phyloP scores from a whole-genome alignment of 2,113 vertebrate species.

The Epinephelus lanceolatus region DNA sequence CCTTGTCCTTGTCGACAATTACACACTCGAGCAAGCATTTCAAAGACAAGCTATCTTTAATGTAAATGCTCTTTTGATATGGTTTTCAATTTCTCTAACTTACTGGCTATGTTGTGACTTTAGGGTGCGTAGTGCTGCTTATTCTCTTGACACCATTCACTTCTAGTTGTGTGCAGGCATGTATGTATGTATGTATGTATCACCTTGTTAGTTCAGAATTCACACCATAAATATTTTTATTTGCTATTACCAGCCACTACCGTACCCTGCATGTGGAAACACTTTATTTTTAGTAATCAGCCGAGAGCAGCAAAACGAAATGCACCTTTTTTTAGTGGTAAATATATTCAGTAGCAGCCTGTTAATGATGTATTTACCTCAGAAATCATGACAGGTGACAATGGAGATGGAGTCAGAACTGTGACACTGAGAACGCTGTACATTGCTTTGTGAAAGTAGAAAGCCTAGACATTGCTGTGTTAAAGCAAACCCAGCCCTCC shows the following conservation, averaged over 20 bases:
- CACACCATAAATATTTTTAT: not conserved
- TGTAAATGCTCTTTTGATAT: too few relatives aligned
- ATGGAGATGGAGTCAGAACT: not conserved
- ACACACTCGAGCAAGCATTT: too few relatives aligned
- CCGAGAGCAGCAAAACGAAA: not conserved
- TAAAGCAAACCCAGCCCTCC: constrained; percentile 52
- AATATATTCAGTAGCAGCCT: constrained; percentile 4
- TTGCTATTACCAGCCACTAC: not conserved
- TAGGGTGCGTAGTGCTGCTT: not conserved
- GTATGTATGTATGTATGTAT: too few relatives aligned
- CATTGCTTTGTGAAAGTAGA: constrained; percentile 31
- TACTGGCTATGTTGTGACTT: too few relatives aligned
- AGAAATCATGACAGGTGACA: constrained; percentile 2
- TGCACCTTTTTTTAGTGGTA: not conserved
- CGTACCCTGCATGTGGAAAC: not conserved
- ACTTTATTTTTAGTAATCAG: not conserved
- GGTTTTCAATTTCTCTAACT: too few relatives aligned
- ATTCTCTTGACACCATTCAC: too few relatives aligned
- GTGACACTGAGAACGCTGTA: not conserved
- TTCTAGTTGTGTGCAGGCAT: not conserved
- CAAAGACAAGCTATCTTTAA: too few relatives aligned
- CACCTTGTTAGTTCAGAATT: not conserved
- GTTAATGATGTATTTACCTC: constrained; percentile 17
- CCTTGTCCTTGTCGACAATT: too few relatives aligned
- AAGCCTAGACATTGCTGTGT: constrained; percentile 50